A percentile compares a stretch with the other conserved stretches of the same genome.
Conservation (phyloP, 1,140 invertebrate genomes). For the Bombus pascuorum region DNA sequence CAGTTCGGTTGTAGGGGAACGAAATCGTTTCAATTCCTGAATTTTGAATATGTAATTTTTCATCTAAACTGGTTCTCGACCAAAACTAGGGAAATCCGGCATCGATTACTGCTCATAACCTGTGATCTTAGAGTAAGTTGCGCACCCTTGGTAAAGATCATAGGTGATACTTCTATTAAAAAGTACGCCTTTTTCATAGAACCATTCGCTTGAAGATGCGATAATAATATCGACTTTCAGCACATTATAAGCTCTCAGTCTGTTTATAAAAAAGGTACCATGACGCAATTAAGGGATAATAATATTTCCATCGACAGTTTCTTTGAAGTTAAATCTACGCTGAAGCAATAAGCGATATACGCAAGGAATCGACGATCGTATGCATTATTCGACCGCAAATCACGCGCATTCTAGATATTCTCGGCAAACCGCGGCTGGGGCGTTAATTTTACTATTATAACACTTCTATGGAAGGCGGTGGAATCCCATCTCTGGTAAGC, state of each 20-base stretch:
- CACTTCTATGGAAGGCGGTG: not conserved
- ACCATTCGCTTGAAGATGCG: not conserved
- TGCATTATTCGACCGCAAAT: not conserved
- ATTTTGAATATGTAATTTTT: not conserved
- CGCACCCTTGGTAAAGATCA: not conserved
- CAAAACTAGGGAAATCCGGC: not conserved
- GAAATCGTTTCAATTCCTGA: not conserved
- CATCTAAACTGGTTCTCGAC: not conserved
- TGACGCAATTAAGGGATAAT: slow-evolving; percentile 7
- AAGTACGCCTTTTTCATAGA: too few relatives aligned
- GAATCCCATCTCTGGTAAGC: not conserved
- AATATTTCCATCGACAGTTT: not conserved
- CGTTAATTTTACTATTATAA: slow-evolving; percentile 34
- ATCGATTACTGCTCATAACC: not conserved
- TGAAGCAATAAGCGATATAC: too few relatives aligned
- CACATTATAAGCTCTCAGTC: not conserved
- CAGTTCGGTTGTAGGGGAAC: not conserved
- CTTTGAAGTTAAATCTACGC: not conserved
- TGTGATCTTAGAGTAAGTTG: not conserved
- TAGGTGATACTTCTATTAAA: not conserved
- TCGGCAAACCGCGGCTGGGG: too few relatives aligned
- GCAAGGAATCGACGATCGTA: not conserved
- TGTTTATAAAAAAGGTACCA: not conserved
- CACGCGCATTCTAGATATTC: not conserved
- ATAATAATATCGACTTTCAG: not conserved